Conservation (phyloP, 1,140 invertebrate species). For the Drosophila neocordata region DNA sequence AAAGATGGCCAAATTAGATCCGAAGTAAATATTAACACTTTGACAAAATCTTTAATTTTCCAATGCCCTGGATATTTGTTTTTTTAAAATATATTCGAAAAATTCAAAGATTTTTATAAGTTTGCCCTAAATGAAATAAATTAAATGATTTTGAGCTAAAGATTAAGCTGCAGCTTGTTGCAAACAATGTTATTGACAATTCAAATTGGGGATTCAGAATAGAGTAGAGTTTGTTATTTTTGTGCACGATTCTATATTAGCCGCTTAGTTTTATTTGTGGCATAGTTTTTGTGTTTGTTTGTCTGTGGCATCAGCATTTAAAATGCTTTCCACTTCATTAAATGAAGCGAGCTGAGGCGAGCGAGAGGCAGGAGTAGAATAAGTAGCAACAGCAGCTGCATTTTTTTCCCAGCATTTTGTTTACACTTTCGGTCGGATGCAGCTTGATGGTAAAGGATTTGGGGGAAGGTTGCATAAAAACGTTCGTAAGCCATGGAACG, state of each 20-base stretch:
- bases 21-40: too few relatives aligned
- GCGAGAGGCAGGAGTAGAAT: background rate
- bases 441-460: background rate
- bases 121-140: too few relatives aligned
- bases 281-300: slow-evolving; percentile 1
- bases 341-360: background rate
- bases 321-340: slow-evolving; percentile 40
- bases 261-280: background rate
- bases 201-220: background rate
- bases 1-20: too few relatives aligned
- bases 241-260: background rate
- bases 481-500: slow-evolving; percentile 21
- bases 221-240: background rate
- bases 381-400: background rate
- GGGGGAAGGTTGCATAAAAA: background rate
- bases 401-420: slow-evolving; percentile 32
- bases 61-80: too few relatives aligned
- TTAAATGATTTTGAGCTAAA: too few relatives aligned
- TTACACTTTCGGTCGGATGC: slow-evolving; percentile 41
- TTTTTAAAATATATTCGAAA: too few relatives aligned
- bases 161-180: too few relatives aligned
- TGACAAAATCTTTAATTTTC: too few relatives aligned
- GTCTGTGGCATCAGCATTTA: background rate
- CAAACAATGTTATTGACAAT: too few relatives aligned
- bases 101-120: too few relatives aligned